Conservation (phyloP, 2,797 vertebrate genomes). For the Xenentodon cancila region DNA sequence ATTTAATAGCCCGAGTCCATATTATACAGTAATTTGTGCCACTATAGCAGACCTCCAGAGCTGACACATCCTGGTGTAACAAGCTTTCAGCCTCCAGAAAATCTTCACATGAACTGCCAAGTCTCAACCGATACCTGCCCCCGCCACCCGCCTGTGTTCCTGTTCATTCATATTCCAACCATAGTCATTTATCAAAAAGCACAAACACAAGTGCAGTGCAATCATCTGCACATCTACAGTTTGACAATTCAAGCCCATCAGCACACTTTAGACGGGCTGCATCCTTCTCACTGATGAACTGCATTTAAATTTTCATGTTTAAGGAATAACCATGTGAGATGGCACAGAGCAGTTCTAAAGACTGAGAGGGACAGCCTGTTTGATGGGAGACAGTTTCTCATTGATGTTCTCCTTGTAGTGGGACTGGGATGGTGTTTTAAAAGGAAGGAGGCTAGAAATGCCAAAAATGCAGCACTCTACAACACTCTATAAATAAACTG, state of each 20-base stretch:
- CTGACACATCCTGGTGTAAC: conserved; percentile 28
- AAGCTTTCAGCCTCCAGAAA: conserved; percentile 36
- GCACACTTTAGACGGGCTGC: conserved; percentile 4
- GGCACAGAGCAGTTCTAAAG: conserved; percentile 24
- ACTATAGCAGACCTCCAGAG: conserved; percentile 30
- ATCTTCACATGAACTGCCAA: conserved; percentile 48
- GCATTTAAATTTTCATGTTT: conserved; percentile 42
- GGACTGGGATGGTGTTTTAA: conserved; percentile 40
- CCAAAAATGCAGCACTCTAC: conserved; percentile 49
- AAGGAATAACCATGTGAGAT: conserved; percentile 30
- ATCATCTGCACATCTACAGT: conserved; percentile 31
- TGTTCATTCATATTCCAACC: conserved; percentile 52
- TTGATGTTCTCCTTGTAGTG: conserved; percentile 35
- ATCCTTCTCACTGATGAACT: conserved; percentile 4
- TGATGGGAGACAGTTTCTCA: conserved; percentile 32
- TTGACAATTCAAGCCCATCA: conserved; percentile 24
- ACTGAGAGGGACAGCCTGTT: conserved; percentile 19
- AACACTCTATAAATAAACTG: conserved; percentile 73
- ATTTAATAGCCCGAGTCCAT: conserved; percentile 16
- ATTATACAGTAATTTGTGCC: conserved; percentile 12
- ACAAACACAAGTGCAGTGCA: conserved; percentile 13
- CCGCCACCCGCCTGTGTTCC: neutral
- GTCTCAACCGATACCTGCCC: conserved; percentile 35
- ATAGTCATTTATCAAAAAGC: conserved; percentile 28
- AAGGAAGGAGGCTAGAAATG: conserved; percentile 43